phyloP scores from a whole-genome alignment of 2,797 vertebrate genomes.

The Anguilla marmorata region DNA sequence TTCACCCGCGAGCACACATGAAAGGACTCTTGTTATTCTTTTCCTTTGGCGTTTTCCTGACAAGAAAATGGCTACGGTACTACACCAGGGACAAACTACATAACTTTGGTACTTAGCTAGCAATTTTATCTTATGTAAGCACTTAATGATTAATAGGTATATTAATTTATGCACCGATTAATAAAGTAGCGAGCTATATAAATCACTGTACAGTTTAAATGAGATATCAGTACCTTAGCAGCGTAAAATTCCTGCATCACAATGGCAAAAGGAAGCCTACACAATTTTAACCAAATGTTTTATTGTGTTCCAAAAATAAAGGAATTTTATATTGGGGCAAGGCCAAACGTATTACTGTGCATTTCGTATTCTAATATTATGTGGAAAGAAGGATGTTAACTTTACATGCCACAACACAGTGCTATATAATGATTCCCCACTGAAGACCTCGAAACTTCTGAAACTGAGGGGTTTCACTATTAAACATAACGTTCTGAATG shows the following conservation, averaged over 20 bases:
- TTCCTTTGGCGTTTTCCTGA: slow-evolving; percentile 44
- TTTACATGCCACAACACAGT: neutral
- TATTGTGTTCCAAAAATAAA: neutral
- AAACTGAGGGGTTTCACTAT: neutral
- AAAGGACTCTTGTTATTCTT: slow-evolving; percentile 18
- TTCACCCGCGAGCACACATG: slow-evolving; percentile 40
- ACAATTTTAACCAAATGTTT: neutral
- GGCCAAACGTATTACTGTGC: neutral
- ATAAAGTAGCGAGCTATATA: neutral
- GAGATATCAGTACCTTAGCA: neutral
- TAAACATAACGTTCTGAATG: too few relatives aligned
- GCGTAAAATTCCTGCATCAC: neutral
- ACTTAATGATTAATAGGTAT: too few relatives aligned
- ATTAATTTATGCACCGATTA: neutral
- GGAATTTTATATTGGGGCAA: neutral
- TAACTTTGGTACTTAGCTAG: slow-evolving; percentile 17
- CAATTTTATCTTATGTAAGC: too few relatives aligned
- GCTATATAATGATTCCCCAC: neutral
- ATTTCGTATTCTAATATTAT: neutral
- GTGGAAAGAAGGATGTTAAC: neutral
- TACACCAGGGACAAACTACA: slow-evolving; percentile 69
- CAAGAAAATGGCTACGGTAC: slow-evolving; percentile 62
- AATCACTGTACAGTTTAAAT: neutral
- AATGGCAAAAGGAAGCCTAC: neutral
- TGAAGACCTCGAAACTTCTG: neutral